Conservation (phyloP, 2,113 vertebrate genomes). For the Myotis yumanensis region DNA sequence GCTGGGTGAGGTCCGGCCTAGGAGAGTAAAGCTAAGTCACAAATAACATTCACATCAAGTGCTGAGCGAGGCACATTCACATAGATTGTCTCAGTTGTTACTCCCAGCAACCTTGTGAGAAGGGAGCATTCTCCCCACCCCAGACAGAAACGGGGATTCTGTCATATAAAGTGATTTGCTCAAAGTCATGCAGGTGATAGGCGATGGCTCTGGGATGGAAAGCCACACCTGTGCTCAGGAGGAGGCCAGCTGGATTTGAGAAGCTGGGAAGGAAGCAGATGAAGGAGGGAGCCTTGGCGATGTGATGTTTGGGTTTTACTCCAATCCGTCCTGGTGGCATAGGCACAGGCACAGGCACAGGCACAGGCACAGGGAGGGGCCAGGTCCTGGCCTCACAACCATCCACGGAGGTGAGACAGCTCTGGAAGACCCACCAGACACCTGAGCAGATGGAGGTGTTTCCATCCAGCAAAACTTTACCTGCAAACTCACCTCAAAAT, state of each 20-base stretch:
- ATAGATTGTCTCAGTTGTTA: not conserved
- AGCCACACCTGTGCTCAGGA: not conserved
- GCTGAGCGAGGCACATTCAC: not conserved
- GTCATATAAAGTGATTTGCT: not conserved
- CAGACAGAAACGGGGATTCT: not conserved
- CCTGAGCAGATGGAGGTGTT: not conserved
- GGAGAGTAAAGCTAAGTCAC: not conserved
- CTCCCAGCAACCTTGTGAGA: not conserved
- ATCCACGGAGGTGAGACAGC: not conserved
- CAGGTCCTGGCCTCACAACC: not conserved
- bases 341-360: not conserved
- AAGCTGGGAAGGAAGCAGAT: not conserved
- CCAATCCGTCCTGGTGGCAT: not conserved
- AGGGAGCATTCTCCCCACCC: not conserved
- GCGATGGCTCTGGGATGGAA: not conserved
- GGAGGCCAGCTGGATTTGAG: not conserved
- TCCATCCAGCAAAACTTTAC: not conserved
- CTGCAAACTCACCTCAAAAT: not conserved
- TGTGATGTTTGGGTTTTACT: not conserved
- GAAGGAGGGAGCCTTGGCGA: not conserved
- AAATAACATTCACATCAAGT: not conserved
- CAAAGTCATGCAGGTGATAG: not conserved
- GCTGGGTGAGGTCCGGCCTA: not conserved
- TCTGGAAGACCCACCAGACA: not conserved
- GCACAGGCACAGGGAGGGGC: not conserved